A percentile compares a stretch with the other conserved stretches of the same genome.
phyloP scores from a whole-genome alignment of 2,888 invertebrate genomes.

The Apodemia mormo region DNA sequence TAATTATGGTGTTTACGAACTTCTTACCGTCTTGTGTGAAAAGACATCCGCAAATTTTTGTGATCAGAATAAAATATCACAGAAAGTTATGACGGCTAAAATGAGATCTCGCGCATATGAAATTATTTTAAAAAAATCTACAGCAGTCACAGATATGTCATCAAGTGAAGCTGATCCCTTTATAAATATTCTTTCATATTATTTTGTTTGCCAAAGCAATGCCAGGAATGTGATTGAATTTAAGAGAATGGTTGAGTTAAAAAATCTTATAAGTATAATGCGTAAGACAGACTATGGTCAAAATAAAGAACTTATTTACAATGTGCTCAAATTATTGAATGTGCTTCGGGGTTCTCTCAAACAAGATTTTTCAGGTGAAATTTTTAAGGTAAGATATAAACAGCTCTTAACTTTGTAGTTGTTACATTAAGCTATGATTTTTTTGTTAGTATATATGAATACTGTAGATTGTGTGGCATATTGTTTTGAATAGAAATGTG shows the following conservation, averaged over 20 bases:
- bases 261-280: constrained; percentile 54
- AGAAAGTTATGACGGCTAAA: constrained; percentile 53
- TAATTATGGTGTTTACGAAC: constrained; percentile 62
- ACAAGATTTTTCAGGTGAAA: constrained; percentile 55
- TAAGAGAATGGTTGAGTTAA: constrained; percentile 58
- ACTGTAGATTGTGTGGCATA: no score
- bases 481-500: no score
- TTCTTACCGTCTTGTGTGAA: constrained; percentile 63
- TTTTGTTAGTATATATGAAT: no score
- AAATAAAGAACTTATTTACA: constrained; percentile 51
- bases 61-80: constrained; percentile 53
- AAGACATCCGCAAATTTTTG: constrained; percentile 61
- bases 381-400: constrained; percentile 58
- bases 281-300: constrained; percentile 54
- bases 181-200: constrained; percentile 61
- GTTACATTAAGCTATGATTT: no score
- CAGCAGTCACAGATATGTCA: constrained; percentile 41
- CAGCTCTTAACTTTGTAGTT: no score
- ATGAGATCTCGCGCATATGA: constrained; percentile 69
- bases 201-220: constrained; percentile 56
- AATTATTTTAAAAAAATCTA: constrained; percentile 65
- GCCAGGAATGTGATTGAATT: constrained; percentile 67
- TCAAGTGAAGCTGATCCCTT: constrained; percentile 56
- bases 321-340: constrained; percentile 56
- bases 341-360: constrained; percentile 56